Conservation (phyloP, 2,113 vertebrate species). For the Ameiurus melas region DNA sequence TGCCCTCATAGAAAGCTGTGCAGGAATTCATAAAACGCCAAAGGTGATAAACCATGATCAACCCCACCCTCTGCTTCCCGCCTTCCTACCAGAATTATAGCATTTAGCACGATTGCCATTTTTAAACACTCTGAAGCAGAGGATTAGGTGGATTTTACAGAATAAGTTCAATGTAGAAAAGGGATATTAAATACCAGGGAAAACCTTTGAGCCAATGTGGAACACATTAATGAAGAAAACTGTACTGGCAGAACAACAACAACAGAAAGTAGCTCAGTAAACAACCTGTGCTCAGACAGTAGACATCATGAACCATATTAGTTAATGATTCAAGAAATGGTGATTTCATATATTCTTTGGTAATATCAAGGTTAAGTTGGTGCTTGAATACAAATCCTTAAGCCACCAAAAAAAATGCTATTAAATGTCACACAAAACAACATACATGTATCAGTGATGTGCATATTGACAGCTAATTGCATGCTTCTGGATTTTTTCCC, state of each 20-base stretch:
- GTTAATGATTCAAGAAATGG: not conserved
- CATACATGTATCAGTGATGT: not conserved
- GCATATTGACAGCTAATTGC: not conserved
- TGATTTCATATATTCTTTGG: not conserved
- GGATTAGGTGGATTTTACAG: not conserved
- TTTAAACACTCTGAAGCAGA: not conserved
- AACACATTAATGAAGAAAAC: not conserved
- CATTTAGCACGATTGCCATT: not conserved
- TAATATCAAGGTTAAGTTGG: not conserved
- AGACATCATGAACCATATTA: not conserved
- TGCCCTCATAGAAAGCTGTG: conserved; percentile 7
- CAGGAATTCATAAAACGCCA: conserved; percentile 26
- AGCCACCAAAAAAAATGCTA: no score
- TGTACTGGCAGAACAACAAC: not conserved
- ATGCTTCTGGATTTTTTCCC: not conserved
- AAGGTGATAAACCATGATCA: not conserved
- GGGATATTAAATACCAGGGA: not conserved
- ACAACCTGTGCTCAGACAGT: not conserved
- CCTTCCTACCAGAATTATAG: not conserved
- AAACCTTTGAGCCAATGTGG: not conserved
- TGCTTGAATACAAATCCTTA: not conserved
- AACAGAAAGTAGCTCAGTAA: not conserved
- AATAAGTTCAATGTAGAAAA: not conserved
- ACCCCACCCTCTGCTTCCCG: conserved; percentile 17
- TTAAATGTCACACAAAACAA: not conserved